Percentiles rank a stretch among this genome's conserved stretches.
phyloP scores from a whole-genome alignment of 2,888 invertebrate genomes.

The Meghimatium bilineatum region DNA sequence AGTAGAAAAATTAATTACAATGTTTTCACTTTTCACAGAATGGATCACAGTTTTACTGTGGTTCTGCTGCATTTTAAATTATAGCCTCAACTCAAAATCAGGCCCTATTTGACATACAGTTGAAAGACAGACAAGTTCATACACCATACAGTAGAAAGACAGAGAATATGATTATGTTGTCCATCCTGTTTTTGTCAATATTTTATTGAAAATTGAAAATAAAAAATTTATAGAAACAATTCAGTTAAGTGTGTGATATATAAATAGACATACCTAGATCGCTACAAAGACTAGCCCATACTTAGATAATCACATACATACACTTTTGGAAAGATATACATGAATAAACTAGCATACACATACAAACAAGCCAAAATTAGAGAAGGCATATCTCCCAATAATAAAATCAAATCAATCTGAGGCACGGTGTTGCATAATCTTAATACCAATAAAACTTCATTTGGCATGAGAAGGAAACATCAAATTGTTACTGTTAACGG shows the following conservation, averaged over 20 bases:
- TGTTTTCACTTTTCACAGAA: too few species aligned
- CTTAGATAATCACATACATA: background rate
- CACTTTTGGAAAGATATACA: background rate
- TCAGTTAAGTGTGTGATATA: background rate
- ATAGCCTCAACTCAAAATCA: too few species aligned
- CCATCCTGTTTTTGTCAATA: background rate
- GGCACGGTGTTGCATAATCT: conserved; percentile 23
- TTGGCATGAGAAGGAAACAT: too few species aligned
- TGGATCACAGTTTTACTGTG: too few species aligned
- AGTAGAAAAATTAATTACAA: too few species aligned
- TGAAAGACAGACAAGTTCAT: background rate
- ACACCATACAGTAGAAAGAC: background rate
- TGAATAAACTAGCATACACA: background rate
- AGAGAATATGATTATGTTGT: too few species aligned
- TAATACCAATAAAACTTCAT: too few species aligned
- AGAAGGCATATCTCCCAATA: background rate
- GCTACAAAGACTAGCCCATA: background rate
- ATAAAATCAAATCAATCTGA: background rate
- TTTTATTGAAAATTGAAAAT: too few species aligned
- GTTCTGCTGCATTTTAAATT: too few species aligned
- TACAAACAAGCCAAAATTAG: background rate
- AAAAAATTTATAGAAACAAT: background rate
- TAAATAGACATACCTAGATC: background rate
- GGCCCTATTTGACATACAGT: too few species aligned
- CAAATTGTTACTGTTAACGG: too few species aligned